Conservation (phyloP, 2,113 vertebrate species). For the Pterocles orientalis region DNA sequence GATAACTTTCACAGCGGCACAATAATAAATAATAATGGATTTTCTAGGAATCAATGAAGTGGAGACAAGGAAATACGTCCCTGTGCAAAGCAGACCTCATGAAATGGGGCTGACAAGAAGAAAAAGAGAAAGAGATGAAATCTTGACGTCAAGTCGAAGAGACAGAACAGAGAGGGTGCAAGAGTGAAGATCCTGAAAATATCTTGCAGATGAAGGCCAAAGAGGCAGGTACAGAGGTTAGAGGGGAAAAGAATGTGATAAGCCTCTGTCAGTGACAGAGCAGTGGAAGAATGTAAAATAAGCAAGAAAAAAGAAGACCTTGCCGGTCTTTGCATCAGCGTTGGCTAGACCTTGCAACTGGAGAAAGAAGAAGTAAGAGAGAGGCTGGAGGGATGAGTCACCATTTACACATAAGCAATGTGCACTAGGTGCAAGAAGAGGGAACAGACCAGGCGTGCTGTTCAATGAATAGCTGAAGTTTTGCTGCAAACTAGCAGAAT, state of each 20-base stretch:
- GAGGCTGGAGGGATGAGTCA: not conserved
- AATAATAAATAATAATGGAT: not conserved
- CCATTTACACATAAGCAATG: not conserved
- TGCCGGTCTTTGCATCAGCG: not conserved
- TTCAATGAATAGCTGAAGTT: not conserved
- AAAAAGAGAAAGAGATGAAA: not conserved
- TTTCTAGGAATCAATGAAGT: not conserved
- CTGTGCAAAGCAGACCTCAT: not conserved
- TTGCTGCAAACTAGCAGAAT: not conserved
- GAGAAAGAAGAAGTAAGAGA: not conserved
- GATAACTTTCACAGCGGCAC: not conserved
- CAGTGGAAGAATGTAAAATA: not conserved
- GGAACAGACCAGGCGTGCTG: accelerated
- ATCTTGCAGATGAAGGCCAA: not conserved
- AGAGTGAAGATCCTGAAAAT: not conserved
- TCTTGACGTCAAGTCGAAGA: not conserved
- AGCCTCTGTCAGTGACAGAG: not conserved
- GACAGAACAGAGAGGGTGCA: not conserved
- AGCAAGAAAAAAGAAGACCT: not conserved
- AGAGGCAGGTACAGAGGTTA: not conserved
- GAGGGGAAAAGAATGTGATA: not conserved
- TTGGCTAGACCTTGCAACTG: not conserved
- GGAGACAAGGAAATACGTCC: not conserved
- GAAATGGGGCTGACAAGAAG: not conserved
- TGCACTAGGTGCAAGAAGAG: not conserved